Base-by-base conservation (phyloP, 2,888 invertebrate genomes). In the Drosophila affinis region DNA sequence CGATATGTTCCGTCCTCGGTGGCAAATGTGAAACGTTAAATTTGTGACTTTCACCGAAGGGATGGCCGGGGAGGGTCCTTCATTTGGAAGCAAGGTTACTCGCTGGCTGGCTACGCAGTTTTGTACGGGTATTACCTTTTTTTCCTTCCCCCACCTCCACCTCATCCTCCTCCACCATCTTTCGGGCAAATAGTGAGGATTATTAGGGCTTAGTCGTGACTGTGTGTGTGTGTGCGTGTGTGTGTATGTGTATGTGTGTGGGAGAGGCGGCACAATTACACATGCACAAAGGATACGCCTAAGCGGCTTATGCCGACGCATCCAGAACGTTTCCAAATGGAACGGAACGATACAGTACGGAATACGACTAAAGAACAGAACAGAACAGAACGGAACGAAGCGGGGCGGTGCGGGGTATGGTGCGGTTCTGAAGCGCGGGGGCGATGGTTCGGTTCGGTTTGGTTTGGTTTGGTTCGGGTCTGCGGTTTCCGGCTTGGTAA, bases 231-330 rank as follows among this genome's bases (percentile, higher is more conserved):
- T 18, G 57, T n/a, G 49, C 46, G n/a, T 18, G 54, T 21, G 57
- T 39, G 49, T 47, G 34, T 17, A 29, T 52, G 60, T 59, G 48
- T 57, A 9, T 7, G 27, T 27, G 29, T 29, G 29, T 29, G 29
- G 29, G 7, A 29, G 29, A 29, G 29, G 60, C 49, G 72, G 79
- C 55, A 62, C 73, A 55, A 70, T 70, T 70, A 70, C 70, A 62
- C 72, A 87, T 87, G 82, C 76, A 85, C 79, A 85, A 85, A 85
- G 89, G 89, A 87, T 85, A 85, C 76, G 76, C 70, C 51, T 85
- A 85, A 85, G 85, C 85, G 59, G 89, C 85, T 85, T 85, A 85
- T 59, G 56, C 63, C 68, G 54, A 75, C 70, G 76, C 71, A 78
- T 58, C 73, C 68, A 72, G 49, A 59, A 64, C 49, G 70, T 58